Evolutionary conservation across 2,888 invertebrate genomes (phyloP), one percentile per base, ranked within the genome.

Genomic region (Aleiodes testaceus): DNA sequence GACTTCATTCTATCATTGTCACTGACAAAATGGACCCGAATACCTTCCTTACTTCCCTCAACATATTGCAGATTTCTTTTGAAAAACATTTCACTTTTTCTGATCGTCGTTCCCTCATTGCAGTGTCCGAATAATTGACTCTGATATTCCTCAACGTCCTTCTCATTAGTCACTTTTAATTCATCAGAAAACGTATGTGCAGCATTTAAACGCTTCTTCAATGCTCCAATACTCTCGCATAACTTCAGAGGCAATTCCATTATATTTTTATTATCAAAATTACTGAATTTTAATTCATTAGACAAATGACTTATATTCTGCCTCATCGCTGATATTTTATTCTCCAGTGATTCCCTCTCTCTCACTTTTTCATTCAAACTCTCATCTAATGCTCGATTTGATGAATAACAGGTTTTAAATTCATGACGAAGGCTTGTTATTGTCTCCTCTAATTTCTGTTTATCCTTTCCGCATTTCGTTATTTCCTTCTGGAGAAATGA

Each of bases 281-380:
- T 70, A 26, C 59, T 70, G 36, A 55, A 53, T 12, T 30, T 36
- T 1, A 65, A 49, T 47, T 70, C 65, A 36, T 53, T 65, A 11
- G 53, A 55, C 26, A 70, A 36, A 7, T 36, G 53, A 45, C 30
- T 47, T 14, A 70, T 70, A 12, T 70, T 65, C 52, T 55, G 26
- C 26, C 65, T 70, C n/a, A 70, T 65, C 6, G 18, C 14, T 47
- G 49, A n/a, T 55, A 70, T 55, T 59, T 68, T 68, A 11, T 12
- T 36, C 22, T 68, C 49, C 0, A 68, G 49, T 18, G 49, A 59
- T 52, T 36, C 49, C 50, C 42, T 68, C 47, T 70, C 55, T 36
- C 45, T 70, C 3, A 47, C 26, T 22, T 9, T 66, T 9, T 70
- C 59, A n/a, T 14, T 49, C 14, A 70, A 44, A 42, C 44, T 66